A percentile compares a stretch with the other conserved stretches of the same genome.
These are phyloP conservation scores for Andricus grossulariae DNA, from an alignment of 1,140 invertebrate species.

Conservation along the genomic window DNA sequence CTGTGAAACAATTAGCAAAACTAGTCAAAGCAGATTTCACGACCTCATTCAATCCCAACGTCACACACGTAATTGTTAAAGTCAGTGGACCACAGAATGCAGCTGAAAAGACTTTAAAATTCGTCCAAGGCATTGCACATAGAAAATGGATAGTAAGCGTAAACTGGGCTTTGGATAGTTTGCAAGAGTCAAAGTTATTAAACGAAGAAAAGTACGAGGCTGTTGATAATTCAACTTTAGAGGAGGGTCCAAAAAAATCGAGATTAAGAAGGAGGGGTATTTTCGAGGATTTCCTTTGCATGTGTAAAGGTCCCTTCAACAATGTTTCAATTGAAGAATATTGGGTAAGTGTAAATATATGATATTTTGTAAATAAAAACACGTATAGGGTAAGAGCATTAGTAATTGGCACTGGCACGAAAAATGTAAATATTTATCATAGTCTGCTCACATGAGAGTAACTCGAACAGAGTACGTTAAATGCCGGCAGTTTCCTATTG, in stretches of 20 bases:
- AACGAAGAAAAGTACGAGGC: slow-evolving; percentile 77
- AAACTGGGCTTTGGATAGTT: slow-evolving; percentile 80
- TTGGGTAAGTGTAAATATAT: slow-evolving; percentile 32
- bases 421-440: too few relatives aligned
- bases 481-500: too few relatives aligned
- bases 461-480: too few relatives aligned
- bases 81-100: slow-evolving; percentile 23
- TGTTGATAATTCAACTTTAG: slow-evolving; percentile 41
- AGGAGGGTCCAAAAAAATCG: slow-evolving; percentile 48
- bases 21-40: slow-evolving; percentile 41
- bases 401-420: too few relatives aligned
- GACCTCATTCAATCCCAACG: slow-evolving; percentile 39
- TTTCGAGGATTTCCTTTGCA: slow-evolving; percentile 47
- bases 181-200: slow-evolving; percentile 77
- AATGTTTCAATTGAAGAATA: slow-evolving; percentile 42
- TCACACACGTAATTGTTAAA: slow-evolving; percentile 52
- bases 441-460: too few relatives aligned
- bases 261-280: slow-evolving; percentile 37
- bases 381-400: too few relatives aligned
- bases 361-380: too few relatives aligned
- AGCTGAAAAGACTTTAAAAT: slow-evolving; percentile 51
- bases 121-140: slow-evolving; percentile 52
- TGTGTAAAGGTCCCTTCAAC: slow-evolving; percentile 46
- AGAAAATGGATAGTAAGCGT: slow-evolving; percentile 49
- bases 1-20: slow-evolving; percentile 43